Evolutionary conservation across 2,797 vertebrate species (phyloP), one percentile per base, ranked within the genome.

Genomic region (Myotis daubentonii): DNA sequence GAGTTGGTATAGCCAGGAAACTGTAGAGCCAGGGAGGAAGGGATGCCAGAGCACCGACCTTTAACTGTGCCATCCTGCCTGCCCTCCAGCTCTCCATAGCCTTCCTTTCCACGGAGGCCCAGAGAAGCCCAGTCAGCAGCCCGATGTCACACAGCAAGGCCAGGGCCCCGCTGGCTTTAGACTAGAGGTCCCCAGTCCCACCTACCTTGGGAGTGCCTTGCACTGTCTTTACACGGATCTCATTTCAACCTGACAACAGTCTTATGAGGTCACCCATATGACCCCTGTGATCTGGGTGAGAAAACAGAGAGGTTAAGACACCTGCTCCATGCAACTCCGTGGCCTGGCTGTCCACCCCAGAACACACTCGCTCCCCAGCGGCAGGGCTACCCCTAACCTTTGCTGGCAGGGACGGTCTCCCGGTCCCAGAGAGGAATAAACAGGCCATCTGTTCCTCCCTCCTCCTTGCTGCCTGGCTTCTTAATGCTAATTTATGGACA

Each of bases 401-500:
- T 30, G 44, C 53, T 28, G 3, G 30, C 6, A 28, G 10, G 38
- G 47, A 41, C 17, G 28, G 2, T 5, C 81, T 22, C 57, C 38
- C 44, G 6, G 17, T 47, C 41, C 85, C 20, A 0, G 22, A 49
- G 23, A 62, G n/a, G 55, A 17, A 23, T 9, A 8, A 2, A 2
- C 1, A 57, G 60, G 25, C 36, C 36, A 17, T 57, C 60, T 70
- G 44, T 12, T 5, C 19, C n/a, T 12, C 25, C 66, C 22, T 22
- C 3, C 36, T 47, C 3, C 6, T 19, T 8, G 38, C 23, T 2
- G 44, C 53, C 33, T 1, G 87, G 89, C 1, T 72, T 96, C 93
- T 55, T 79, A 8, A 93, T 76, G 93, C 91, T 97, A 91, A 98
- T 97, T 96, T 97, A 96, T 83, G 92, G 83, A 84, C 91, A 92